Evolutionary conservation across 2,113 vertebrate genomes (phyloP).

Genomic region (Xenus cinereus): DNA sequence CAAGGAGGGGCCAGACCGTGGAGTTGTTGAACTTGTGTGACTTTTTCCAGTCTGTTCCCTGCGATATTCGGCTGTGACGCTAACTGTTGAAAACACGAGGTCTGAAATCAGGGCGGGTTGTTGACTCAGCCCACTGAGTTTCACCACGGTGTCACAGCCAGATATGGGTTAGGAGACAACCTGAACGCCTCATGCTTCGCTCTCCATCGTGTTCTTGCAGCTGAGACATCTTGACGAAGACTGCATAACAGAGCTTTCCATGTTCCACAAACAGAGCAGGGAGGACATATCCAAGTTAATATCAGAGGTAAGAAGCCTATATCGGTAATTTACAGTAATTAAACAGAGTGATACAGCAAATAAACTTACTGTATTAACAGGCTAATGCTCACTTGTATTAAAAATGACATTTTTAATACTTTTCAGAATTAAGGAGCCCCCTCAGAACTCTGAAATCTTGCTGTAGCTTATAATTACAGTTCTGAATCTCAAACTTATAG

Average conservation of each 20-base stretch:
- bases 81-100: not conserved
- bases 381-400: not conserved
- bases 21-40: not conserved
- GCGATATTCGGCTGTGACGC: not conserved
- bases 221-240: conserved; percentile 88
- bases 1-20: not conserved
- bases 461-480: not conserved
- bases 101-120: not conserved
- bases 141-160: not conserved
- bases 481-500: not conserved
- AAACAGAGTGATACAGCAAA: not conserved
- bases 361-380: not conserved
- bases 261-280: conserved; percentile 81
- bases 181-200: not conserved
- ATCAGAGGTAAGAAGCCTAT: conserved; percentile 77
- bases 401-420: not conserved
- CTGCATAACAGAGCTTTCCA: conserved; percentile 89
- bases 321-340: not conserved
- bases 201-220: conserved; percentile 66
- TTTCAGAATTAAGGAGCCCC: not conserved
- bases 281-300: conserved; percentile 78
- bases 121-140: not conserved
- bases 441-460: not conserved
- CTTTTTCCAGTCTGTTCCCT: not conserved
- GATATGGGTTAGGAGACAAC: not conserved